phyloP scores from a whole-genome alignment of 2,888 invertebrate genomes.

The Strigamia transsilvanica region DNA sequence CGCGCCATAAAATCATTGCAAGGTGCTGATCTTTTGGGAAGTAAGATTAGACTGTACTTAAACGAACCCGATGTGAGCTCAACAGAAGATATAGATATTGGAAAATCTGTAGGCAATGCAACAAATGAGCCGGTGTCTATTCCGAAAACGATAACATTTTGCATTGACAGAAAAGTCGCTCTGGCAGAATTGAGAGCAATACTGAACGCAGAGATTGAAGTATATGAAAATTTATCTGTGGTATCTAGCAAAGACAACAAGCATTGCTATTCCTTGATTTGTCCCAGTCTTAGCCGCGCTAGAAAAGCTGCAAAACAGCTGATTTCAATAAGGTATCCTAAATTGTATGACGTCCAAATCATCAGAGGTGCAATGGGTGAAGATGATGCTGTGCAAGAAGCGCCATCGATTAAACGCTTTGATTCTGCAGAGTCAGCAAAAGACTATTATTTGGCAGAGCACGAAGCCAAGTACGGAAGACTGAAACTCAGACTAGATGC shows the following conservation, averaged over 20 bases:
- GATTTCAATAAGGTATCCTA: background rate
- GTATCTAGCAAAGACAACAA: background rate
- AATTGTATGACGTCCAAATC: background rate
- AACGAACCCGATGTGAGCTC: background rate
- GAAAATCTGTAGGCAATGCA: background rate
- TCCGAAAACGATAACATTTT: background rate
- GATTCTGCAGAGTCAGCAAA: background rate
- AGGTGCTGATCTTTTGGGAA: background rate
- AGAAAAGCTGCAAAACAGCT: background rate
- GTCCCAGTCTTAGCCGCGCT: background rate
- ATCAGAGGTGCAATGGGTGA: background rate
- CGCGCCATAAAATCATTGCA: background rate
- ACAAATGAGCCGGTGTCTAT: background rate
- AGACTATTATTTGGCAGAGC: background rate
- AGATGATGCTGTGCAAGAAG: background rate
- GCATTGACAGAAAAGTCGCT: background rate
- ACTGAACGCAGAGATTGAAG: background rate
- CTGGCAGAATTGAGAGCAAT: background rate
- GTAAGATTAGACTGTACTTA: background rate
- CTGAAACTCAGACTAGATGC: background rate
- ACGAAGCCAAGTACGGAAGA: background rate
- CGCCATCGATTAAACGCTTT: background rate
- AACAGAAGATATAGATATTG: background rate
- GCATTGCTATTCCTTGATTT: background rate
- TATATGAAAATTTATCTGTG: background rate